phyloP scores from a whole-genome alignment of 2,888 invertebrate species.

The Apodemia zela region DNA sequence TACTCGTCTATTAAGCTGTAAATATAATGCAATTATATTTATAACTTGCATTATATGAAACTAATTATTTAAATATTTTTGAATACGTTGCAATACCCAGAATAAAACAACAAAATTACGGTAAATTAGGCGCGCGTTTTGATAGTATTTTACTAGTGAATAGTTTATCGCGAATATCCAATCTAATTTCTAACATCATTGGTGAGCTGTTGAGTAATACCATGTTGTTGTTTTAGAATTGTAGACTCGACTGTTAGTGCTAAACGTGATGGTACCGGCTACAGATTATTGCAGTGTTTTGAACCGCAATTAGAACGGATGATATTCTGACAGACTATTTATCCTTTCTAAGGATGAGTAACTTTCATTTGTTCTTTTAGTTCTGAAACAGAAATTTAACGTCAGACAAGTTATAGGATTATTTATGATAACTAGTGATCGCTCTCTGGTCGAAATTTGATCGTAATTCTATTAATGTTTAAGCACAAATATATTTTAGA shows the following conservation, averaged over 20 bases:
- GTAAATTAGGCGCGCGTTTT: too few species aligned
- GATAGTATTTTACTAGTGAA: background rate
- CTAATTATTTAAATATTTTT: too few species aligned
- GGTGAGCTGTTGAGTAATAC: slow-evolving; percentile 39
- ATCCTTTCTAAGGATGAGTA: slow-evolving; percentile 25
- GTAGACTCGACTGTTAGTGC: slow-evolving; percentile 37
- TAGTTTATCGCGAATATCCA: background rate
- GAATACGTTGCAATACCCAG: too few species aligned
- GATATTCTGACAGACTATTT: slow-evolving; percentile 49
- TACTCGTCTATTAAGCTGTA: too few species aligned
- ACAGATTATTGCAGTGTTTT: slow-evolving; percentile 52
- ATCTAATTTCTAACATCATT: slow-evolving; percentile 28
- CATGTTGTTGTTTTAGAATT: slow-evolving; percentile 37
- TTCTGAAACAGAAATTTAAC: background rate
- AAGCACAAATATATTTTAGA: too few species aligned
- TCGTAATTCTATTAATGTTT: too few species aligned
- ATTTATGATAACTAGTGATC: too few species aligned
- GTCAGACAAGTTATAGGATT: background rate
- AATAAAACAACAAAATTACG: too few species aligned
- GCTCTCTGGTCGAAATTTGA: too few species aligned
- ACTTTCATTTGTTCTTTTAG: background rate
- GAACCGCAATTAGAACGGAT: slow-evolving; percentile 49
- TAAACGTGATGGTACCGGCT: slow-evolving; percentile 18
- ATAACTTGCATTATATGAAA: too few species aligned
- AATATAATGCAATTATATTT: too few species aligned